These are phyloP conservation scores for Julus scanicus DNA, from an alignment of 2,888 invertebrate species.

Conservation along the genomic window DNA sequence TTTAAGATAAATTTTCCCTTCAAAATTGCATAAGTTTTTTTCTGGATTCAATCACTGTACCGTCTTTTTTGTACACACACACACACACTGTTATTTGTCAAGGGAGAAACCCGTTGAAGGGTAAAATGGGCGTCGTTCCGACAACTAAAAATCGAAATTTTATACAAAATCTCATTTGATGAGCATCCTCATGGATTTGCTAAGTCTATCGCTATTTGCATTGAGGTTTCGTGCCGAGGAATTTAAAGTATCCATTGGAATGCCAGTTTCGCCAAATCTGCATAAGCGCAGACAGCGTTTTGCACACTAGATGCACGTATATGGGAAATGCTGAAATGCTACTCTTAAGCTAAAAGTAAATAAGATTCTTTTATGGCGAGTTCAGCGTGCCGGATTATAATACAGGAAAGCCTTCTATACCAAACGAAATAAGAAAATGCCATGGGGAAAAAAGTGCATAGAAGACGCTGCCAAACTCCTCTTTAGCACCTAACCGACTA, in stretches of 20 bases:
- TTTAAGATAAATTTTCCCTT: neutral
- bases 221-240: slow-evolving; percentile 30
- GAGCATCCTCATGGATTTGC: slow-evolving; percentile 5
- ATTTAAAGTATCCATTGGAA: slow-evolving; percentile 32
- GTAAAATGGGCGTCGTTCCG: neutral
- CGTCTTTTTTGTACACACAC: neutral
- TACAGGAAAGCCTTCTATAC: slow-evolving; percentile 11
- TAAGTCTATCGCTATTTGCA: slow-evolving; percentile 16
- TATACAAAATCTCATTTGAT: slow-evolving; percentile 40
- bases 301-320: neutral
- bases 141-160: slow-evolving; percentile 1
- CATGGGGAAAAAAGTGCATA: neutral
- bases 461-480: neutral
- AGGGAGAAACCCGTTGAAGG: slow-evolving; percentile 5
- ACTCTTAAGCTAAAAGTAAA: slow-evolving; percentile 26
- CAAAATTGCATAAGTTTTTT: neutral
- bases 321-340: slow-evolving; percentile 2
- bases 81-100: neutral
- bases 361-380: slow-evolving; percentile 31
- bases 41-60: neutral
- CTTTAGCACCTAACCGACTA: neutral
- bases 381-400: slow-evolving; percentile 40
- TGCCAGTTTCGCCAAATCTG: slow-evolving; percentile 30
- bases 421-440: slow-evolving; percentile 35
- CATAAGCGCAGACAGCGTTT: neutral